Base-by-base conservation (phyloP, 2,888 invertebrate species). In the Horisme vitalbata region DNA sequence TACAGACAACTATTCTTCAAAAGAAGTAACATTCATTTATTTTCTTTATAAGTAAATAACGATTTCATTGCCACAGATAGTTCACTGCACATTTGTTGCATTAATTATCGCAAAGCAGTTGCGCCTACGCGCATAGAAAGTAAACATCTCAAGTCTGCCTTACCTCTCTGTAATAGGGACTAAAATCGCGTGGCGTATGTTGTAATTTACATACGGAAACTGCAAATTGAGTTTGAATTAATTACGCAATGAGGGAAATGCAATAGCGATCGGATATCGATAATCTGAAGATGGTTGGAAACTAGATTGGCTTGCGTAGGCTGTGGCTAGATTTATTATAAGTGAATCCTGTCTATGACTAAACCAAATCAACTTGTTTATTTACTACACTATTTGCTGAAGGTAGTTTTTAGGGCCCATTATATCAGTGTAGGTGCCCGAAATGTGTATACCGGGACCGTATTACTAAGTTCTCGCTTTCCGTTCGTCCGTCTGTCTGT, bases 51-150 rank as follows among this genome's bases (percentile, higher is more conserved):
- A 14, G 9, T 32, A 27, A 33, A 33, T 12, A 20, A 30, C 12
- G 34, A 35, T 20, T 27, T 15, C 14, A 32, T 27, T 32, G 31
- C 33, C 15, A 15, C 44, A 24, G 37, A 45, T 45, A 37, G 24
- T 45, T 33, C 27, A 45, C 37, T 37, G 27, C 37, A 27, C 26
- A 33, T 45, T 45, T 32, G 26, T 36, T 48, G 57, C 43, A 52
- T 52, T 55, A 55, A 57, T 57, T 52, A 51, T 48, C 45, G 35
- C 36, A 27, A 38, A 48, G 37, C 48, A 51, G 39, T 44, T 39
- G 43, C 55, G 45, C 57, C 57, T 33, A 57, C 57, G 54, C 52
- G 53, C 41, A 33, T 54, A 45, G 57, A 57, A 52, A 57, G 52
- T 36, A 41, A 8, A 46, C 24, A 51, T 44, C 20, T 20, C 13